Conservation (phyloP, 2,113 vertebrate species). For the Podilymbus podiceps region DNA sequence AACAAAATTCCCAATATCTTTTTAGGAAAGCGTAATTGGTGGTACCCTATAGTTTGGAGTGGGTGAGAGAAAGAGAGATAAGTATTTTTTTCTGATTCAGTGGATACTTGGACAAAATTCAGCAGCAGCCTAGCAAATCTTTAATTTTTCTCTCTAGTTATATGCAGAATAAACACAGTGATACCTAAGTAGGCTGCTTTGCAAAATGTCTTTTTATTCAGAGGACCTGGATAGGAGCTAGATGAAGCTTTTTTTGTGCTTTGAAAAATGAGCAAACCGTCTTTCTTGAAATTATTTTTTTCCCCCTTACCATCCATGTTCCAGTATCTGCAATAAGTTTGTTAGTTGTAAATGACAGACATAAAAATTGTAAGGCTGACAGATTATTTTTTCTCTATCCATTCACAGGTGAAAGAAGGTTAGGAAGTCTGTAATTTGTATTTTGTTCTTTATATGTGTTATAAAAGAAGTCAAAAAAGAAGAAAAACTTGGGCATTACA, state of each 20-base stretch:
- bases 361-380: not conserved
- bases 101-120: not conserved
- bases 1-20: not conserved
- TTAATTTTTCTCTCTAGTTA: not conserved
- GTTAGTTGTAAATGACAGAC: not conserved
- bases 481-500: not conserved
- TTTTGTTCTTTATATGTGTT: not conserved
- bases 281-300: not conserved
- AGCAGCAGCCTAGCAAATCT: not conserved
- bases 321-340: not conserved
- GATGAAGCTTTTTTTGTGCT: not conserved
- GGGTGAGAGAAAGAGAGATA: not conserved
- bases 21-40: not conserved
- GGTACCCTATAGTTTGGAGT: not conserved
- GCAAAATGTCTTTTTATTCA: not conserved
- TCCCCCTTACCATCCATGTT: not conserved
- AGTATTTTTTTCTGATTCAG: not conserved
- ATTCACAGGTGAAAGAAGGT: not conserved
- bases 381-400: not conserved
- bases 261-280: not conserved
- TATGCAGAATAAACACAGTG: not conserved
- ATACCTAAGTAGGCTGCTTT: not conserved
- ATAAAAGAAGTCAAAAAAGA: not conserved
- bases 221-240: not conserved
- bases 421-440: not conserved